Evolutionary conservation across 2,888 invertebrate genomes (phyloP).

Genomic region (Euphydryas editha): DNA sequence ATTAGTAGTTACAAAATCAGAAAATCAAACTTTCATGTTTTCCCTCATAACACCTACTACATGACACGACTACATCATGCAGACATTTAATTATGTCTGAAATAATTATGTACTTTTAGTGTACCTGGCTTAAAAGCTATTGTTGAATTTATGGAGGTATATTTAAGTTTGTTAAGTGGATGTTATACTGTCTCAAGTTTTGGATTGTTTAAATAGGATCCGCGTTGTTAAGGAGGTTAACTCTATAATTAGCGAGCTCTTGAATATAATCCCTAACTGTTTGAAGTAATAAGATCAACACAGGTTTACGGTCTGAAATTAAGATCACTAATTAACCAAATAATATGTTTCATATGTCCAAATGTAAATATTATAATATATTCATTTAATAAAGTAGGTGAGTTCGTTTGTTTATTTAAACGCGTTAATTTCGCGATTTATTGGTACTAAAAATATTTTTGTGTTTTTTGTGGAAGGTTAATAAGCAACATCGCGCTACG

Average conservation of each 20-base stretch:
- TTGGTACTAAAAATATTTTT: no score
- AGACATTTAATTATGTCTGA: neutral
- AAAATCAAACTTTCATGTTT: no score
- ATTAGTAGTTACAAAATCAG: no score
- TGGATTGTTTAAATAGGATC: conserved; percentile 74
- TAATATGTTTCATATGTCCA: neutral
- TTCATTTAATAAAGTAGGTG: no score
- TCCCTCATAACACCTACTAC: no score
- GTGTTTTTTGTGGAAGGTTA: no score
- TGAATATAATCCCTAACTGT: conserved; percentile 69
- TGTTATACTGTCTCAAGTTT: conserved; percentile 58
- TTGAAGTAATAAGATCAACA: conserved; percentile 65
- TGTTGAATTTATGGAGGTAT: conserved; percentile 41
- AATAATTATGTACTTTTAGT: conserved; percentile 2
- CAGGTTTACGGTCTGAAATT: conserved; percentile 48
- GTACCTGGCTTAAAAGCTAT: conserved; percentile 18
- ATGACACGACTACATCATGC: neutral
- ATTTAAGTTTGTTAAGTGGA: conserved; percentile 49
- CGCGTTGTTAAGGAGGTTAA: conserved; percentile 69
- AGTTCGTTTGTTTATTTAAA: no score
- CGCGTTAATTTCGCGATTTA: no score
- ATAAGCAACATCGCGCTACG: no score
- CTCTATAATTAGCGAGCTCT: conserved; percentile 75
- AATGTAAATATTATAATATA: no score
- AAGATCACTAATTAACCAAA: conserved; percentile 24